Percentiles rank a stretch among this genome's conserved stretches.
phyloP scores from a whole-genome alignment of 2,797 vertebrate species.

The Cirrhinus mrigala region DNA sequence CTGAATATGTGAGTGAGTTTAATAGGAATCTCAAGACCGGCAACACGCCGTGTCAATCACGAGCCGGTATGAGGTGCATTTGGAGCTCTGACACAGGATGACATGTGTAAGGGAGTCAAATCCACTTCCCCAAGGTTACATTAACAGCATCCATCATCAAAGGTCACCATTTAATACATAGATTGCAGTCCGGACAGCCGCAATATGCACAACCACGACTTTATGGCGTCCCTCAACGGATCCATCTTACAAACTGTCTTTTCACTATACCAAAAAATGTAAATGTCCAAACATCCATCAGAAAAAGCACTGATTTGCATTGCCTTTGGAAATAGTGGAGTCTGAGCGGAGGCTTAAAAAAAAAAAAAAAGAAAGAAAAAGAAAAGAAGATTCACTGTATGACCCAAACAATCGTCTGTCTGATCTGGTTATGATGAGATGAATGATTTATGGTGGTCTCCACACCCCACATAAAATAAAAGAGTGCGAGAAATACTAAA shows the following conservation, averaged over 20 bases:
- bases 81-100: constrained; percentile 17
- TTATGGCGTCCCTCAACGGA: constrained; percentile 8
- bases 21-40: constrained; percentile 56
- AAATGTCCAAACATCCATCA: constrained; percentile 57
- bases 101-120: constrained; percentile 22
- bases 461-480: constrained; percentile 46
- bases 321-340: constrained; percentile 20
- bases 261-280: constrained; percentile 48
- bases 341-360: background rate
- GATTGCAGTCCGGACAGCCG: background rate
- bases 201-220: constrained; percentile 23
- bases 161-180: background rate
- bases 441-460: constrained; percentile 60
- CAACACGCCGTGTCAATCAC: constrained; percentile 56
- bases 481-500: constrained; percentile 47
- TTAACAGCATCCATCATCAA: constrained; percentile 11
- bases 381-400: constrained; percentile 42
- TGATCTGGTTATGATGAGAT: constrained; percentile 61
- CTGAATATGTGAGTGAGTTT: constrained; percentile 59
- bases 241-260: constrained; percentile 45
- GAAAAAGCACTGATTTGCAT: constrained; percentile 34
- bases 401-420: constrained; percentile 55
- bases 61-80: constrained; percentile 38
- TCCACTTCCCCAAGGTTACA: constrained; percentile 17
- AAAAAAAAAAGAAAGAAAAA: background rate